These are phyloP conservation scores for Hirtodrosophila cameraria DNA, from an alignment of 2,888 invertebrate genomes.

Conservation along the genomic window DNA sequence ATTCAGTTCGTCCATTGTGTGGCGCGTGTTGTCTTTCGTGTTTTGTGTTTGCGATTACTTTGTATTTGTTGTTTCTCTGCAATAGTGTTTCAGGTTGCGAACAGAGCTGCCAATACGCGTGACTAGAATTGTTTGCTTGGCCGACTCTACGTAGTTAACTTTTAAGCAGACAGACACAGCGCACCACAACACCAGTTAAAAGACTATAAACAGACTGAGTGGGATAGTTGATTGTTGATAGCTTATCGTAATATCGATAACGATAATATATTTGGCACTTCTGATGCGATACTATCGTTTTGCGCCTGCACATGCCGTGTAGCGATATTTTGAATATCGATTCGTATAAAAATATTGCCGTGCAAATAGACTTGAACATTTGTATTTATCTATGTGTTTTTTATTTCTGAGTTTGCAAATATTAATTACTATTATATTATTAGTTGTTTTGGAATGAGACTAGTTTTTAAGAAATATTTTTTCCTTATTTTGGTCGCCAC, in stretches of 20 bases:
- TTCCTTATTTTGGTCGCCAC: not conserved
- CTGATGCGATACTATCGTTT: conserved; percentile 1
- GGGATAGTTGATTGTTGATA: conserved; percentile 28
- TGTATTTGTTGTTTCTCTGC: conserved; percentile 22
- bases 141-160: conserved; percentile 27
- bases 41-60: conserved; percentile 37
- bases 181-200: conserved; percentile 43
- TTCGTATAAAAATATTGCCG: too few species aligned
- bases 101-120: conserved; percentile 46
- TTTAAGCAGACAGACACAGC: conserved; percentile 11
- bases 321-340: not conserved
- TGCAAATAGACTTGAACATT: not conserved
- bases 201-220: conserved; percentile 61
- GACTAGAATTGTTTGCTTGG: conserved; percentile 60
- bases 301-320: not conserved
- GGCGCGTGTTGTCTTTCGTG: conserved; percentile 29
- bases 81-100: conserved; percentile 4
- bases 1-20: conserved; percentile 82
- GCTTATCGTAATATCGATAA: conserved; percentile 13
- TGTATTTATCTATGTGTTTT: too few species aligned
- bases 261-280: too few species aligned
- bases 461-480: not conserved
- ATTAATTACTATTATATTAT: too few species aligned
- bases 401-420: too few species aligned
- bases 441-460: too few species aligned